phyloP scores from a whole-genome alignment of 2,888 invertebrate species.

The Andrena dorsata region DNA sequence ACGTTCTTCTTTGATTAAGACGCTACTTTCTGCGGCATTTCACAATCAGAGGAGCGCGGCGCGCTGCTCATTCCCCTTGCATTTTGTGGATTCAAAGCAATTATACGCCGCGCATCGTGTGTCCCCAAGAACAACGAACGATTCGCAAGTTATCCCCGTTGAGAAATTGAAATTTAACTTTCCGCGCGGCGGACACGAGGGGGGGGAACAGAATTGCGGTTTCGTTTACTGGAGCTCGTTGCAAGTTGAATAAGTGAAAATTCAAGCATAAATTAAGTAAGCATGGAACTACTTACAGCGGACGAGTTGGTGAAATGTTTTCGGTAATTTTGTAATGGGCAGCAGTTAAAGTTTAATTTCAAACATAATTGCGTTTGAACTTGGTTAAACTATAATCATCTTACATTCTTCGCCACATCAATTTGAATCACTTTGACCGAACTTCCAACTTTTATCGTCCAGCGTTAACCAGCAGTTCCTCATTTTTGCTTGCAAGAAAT shows the following conservation, averaged over 20 bases:
- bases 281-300: background rate
- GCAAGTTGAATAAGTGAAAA: constrained; percentile 3
- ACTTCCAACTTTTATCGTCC: background rate
- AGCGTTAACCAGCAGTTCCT: background rate
- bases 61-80: background rate
- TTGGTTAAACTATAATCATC: background rate
- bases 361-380: constrained; percentile 12
- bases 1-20: background rate
- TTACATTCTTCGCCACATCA: background rate
- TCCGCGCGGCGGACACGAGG: background rate
- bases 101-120: background rate
- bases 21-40: background rate
- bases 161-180: constrained; percentile 32
- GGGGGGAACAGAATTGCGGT: constrained; percentile 16
- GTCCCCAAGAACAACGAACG: background rate
- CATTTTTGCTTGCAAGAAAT: too few species aligned
- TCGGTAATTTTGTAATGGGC: constrained; percentile 27
- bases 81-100: background rate
- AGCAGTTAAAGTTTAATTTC: constrained; percentile 22
- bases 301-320: background rate
- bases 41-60: background rate
- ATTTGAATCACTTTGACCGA: background rate
- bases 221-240: constrained; percentile 24
- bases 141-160: background rate
- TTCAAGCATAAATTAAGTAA: constrained; percentile 39